These are phyloP conservation scores for Sceliomorpha sp. DNA, from an alignment of 2,888 invertebrate species.

Conservation along the genomic window DNA sequence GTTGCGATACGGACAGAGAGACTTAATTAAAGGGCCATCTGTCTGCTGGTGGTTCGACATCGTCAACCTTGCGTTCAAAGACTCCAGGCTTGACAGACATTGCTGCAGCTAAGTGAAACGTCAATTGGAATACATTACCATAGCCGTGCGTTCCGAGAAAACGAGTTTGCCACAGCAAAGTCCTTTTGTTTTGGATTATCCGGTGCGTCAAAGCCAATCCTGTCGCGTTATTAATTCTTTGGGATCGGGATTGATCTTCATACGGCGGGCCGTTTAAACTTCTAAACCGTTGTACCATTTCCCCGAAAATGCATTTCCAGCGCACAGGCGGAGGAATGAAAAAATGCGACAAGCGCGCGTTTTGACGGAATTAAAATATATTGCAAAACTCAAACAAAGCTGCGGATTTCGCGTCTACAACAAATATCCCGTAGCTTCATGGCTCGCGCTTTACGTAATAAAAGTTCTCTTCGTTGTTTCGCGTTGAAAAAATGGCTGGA, in stretches of 20 bases:
- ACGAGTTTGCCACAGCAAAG: conserved; percentile 24
- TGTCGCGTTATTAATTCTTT: conserved; percentile 18
- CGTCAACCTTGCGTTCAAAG: conserved; percentile 43
- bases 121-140: conserved; percentile 63
- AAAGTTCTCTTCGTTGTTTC: no score
- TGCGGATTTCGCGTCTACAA: conserved; percentile 13
- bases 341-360: conserved; percentile 13
- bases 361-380: conserved; percentile 23
- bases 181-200: conserved; percentile 43
- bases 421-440: conserved; percentile 12
- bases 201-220: conserved; percentile 33
- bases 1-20: conserved; percentile 28
- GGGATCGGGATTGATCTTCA: conserved; percentile 20
- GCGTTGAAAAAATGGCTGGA: no score
- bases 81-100: conserved; percentile 37
- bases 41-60: conserved; percentile 42
- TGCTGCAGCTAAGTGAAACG: conserved; percentile 52
- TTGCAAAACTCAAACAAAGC: neutral
- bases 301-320: conserved; percentile 11
- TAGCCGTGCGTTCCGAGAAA: conserved; percentile 21
- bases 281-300: neutral
- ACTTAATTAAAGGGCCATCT: conserved; percentile 51
- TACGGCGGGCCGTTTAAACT: conserved; percentile 13
- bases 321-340: conserved; percentile 1
- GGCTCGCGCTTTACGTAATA: no score